Evolutionary conservation across 2,113 vertebrate species (phyloP).

Genomic region (Colossoma macropomum): DNA sequence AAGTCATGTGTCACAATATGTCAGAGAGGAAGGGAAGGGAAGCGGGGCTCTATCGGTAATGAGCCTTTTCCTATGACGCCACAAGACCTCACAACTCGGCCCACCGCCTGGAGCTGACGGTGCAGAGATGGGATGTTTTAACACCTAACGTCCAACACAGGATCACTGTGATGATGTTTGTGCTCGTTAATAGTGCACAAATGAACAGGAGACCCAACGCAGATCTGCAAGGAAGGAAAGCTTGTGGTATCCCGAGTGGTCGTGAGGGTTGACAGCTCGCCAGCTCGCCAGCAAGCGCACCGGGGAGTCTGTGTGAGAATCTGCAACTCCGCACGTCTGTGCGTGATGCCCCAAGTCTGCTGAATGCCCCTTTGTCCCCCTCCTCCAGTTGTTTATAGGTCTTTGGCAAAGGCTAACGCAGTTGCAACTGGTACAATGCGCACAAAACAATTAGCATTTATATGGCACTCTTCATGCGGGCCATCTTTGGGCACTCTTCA

Average conservation of each 20-base stretch:
- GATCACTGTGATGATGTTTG: neutral
- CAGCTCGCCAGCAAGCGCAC: neutral
- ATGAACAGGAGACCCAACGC: neutral
- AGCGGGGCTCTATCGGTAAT: neutral
- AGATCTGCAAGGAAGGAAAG: neutral
- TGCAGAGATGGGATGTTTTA: neutral
- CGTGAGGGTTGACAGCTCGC: neutral
- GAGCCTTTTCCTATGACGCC: neutral
- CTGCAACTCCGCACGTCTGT: constrained; percentile 4
- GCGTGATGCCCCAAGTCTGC: constrained; percentile 1
- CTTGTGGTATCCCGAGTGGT: neutral
- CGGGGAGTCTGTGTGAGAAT: constrained; percentile 27
- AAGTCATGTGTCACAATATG: neutral
- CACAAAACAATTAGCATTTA: constrained; percentile 65
- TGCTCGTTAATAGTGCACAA: neutral
- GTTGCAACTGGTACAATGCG: constrained; percentile 43
- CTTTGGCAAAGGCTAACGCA: constrained; percentile 43
- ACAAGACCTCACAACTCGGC: neutral
- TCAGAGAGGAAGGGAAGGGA: neutral
- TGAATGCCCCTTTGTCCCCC: constrained; percentile 47
- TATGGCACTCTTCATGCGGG: constrained; percentile 46
- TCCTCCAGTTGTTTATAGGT: constrained; percentile 41
- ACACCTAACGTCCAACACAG: neutral
- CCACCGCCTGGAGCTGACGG: neutral
- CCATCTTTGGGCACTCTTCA: constrained; percentile 42